These are phyloP conservation scores for Troides aeacus DNA, from an alignment of 2,888 invertebrate species.

Conservation along the genomic window DNA sequence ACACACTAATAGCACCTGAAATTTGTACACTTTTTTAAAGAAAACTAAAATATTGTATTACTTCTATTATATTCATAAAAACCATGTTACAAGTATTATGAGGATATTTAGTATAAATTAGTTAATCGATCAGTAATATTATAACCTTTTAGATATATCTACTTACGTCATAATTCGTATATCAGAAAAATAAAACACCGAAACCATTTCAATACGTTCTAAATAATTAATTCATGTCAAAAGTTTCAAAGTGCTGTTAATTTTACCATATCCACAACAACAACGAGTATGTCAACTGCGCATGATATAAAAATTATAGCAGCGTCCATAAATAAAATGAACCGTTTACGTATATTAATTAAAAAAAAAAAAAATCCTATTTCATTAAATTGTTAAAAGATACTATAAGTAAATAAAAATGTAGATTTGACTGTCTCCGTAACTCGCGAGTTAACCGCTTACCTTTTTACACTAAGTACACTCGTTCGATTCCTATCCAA, in stretches of 20 bases:
- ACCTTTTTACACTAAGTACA: no score
- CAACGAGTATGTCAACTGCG: conserved; percentile 66
- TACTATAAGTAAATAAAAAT: no score
- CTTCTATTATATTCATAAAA: not conserved
- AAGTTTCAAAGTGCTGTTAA: conserved; percentile 75
- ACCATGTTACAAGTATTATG: not conserved
- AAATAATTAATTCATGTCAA: conserved; percentile 65
- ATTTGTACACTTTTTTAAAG: conserved; percentile 21
- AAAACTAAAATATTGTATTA: not conserved
- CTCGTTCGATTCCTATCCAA: no score
- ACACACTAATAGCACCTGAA: conserved; percentile 7
- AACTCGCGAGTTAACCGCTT: no score
- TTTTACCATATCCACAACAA: conserved; percentile 71
- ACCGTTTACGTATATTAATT: conserved; percentile 36
- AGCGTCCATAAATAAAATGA: conserved; percentile 63
- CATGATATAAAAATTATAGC: conserved; percentile 75
- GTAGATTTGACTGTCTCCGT: no score
- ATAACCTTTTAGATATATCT: not conserved
- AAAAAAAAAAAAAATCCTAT: not conserved
- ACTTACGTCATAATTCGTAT: not conserved
- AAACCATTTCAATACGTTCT: not conserved
- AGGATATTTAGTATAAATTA: no score
- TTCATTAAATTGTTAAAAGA: no score
- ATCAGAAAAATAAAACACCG: not conserved
- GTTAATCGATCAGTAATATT: no score